Evolutionary conservation across 2,888 invertebrate species (phyloP).

Genomic region (Drosophila anomalata): DNA sequence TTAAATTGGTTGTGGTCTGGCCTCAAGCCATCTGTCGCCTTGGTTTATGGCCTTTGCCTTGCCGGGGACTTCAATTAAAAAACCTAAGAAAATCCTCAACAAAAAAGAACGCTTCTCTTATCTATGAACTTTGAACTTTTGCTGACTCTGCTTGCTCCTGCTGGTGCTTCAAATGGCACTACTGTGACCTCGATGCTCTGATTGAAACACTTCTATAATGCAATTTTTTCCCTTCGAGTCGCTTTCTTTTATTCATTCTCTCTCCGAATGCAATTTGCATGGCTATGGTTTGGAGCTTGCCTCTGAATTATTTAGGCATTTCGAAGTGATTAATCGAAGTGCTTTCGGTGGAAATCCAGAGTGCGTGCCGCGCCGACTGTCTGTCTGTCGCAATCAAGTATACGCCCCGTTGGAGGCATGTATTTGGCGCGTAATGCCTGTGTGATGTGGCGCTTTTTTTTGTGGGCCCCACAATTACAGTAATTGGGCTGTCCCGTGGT

Average conservation of each 20-base stretch:
- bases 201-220: conserved; percentile 37
- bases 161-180: neutral
- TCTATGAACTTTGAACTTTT: conserved; percentile 41
- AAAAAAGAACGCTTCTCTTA: conserved; percentile 1
- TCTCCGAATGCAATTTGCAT: conserved; percentile 41
- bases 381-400: conserved; percentile 26
- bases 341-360: conserved; percentile 26
- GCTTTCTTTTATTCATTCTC: conserved; percentile 20
- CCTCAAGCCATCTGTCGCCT: conserved; percentile 24
- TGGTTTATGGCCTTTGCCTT: conserved; percentile 35
- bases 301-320: conserved; percentile 32
- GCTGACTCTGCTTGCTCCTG: neutral
- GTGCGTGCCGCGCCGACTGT: conserved; percentile 25
- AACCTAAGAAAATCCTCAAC: conserved; percentile 2
- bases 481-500: conserved; percentile 31
- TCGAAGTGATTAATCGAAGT: conserved; percentile 44
- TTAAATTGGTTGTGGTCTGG: conserved; percentile 28
- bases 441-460: conserved; percentile 38
- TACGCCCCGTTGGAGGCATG: conserved; percentile 25
- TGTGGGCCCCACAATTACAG: conserved; percentile 33
- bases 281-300: conserved; percentile 4
- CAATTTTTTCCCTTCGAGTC: conserved; percentile 6
- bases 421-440: conserved; percentile 27
- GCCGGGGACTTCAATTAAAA: conserved; percentile 32
- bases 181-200: neutral